A percentile compares a stretch with the other conserved stretches of the same genome.
phyloP scores from a whole-genome alignment of 2,797 vertebrate species.

The Austrolebias charrua region DNA sequence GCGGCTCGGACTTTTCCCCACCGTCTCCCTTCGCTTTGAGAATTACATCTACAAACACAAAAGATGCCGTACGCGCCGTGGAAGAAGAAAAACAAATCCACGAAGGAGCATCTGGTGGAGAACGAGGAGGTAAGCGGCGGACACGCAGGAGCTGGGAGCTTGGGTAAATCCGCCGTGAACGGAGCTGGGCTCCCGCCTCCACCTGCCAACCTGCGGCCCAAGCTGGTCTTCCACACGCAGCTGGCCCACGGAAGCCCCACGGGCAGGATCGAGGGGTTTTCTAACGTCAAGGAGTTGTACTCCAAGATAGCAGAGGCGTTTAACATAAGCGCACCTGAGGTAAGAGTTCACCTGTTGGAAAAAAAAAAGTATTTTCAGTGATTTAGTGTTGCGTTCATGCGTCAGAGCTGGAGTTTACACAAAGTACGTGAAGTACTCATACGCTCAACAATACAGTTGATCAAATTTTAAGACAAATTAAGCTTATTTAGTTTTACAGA shows the following conservation, averaged over 20 bases:
- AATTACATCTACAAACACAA: neutral
- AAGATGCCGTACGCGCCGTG: slow-evolving; percentile 89
- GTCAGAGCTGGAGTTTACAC: slow-evolving; percentile 1
- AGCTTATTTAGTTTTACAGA: neutral
- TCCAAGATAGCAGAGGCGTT: slow-evolving; percentile 83
- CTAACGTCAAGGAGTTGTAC: slow-evolving; percentile 90
- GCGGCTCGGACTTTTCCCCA: slow-evolving; percentile 38
- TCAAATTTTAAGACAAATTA: neutral
- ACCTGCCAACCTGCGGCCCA: slow-evolving; percentile 74
- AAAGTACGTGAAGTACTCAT: slow-evolving; percentile 3
- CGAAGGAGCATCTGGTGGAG: slow-evolving; percentile 85
- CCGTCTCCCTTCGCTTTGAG: too few relatives aligned
- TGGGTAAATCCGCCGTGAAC: slow-evolving; percentile 67
- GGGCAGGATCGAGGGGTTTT: slow-evolving; percentile 89
- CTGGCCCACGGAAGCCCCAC: slow-evolving; percentile 96
- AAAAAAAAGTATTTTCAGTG: neutral
- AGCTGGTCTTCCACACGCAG: slow-evolving; percentile 93
- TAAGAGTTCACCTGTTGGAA: slow-evolving; percentile 55
- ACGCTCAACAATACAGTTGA: neutral
- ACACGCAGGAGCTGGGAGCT: slow-evolving; percentile 65
- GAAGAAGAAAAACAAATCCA: slow-evolving; percentile 78
- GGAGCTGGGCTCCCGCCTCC: slow-evolving; percentile 73
- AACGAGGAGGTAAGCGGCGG: slow-evolving; percentile 81
- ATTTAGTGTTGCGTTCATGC: slow-evolving; percentile 21
- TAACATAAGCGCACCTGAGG: slow-evolving; percentile 81